Evolutionary conservation across 2,113 vertebrate genomes (phyloP).

Genomic region (Crotalus horridus): DNA sequence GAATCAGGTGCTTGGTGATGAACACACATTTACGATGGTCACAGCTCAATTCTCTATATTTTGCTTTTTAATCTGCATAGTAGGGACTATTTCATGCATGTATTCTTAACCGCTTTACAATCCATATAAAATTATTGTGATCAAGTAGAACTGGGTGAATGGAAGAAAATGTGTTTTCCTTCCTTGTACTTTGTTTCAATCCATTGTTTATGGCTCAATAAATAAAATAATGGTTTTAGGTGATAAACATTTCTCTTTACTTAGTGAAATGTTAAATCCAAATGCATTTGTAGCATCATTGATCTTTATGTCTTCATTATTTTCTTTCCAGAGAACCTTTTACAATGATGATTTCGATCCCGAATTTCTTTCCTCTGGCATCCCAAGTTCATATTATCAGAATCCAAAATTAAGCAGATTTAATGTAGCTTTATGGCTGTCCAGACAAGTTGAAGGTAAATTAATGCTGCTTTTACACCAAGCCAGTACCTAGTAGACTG

Average conservation of each 20-base stretch:
- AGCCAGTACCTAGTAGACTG: neutral
- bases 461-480: slow-evolving; percentile 34
- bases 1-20: neutral
- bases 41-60: neutral
- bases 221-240: slow-evolving; percentile 19
- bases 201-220: neutral
- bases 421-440: slow-evolving; percentile 57
- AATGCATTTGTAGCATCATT: slow-evolving; percentile 20
- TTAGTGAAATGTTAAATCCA: slow-evolving; percentile 21
- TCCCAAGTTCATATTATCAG: slow-evolving; percentile 36
- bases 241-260: neutral
- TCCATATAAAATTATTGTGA: neutral
- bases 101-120: neutral
- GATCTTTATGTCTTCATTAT: slow-evolving; percentile 46
- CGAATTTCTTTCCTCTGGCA: slow-evolving; percentile 54
- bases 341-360: slow-evolving; percentile 56
- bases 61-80: neutral
- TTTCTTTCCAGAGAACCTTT: slow-evolving; percentile 62
- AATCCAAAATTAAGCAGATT: slow-evolving; percentile 47
- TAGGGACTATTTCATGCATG: neutral
- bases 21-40: too few species aligned
- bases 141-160: neutral
- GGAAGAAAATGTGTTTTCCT: neutral
- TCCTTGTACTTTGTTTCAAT: neutral
- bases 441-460: slow-evolving; percentile 62